Conservation (phyloP, 2,888 invertebrate species). For the Campoletis raptor region DNA sequence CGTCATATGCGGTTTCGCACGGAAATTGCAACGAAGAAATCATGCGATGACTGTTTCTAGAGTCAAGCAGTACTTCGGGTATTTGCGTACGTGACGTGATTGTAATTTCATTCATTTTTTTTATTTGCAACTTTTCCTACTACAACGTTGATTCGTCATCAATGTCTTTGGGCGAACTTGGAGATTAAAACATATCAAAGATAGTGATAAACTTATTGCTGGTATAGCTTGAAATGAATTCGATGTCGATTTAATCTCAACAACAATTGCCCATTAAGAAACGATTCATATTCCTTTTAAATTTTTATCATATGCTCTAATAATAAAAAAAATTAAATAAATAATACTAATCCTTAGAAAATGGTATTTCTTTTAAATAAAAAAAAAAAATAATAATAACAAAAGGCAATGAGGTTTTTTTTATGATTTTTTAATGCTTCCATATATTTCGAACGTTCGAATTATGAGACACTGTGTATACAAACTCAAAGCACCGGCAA, state of each 20-base stretch:
- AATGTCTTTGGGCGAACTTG: neutral
- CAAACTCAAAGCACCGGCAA: conserved; percentile 31
- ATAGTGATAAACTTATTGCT: neutral
- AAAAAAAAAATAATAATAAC: no score
- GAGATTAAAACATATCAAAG: neutral
- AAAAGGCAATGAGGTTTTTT: neutral
- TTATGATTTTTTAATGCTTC: neutral
- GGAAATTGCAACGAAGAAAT: conserved; percentile 56
- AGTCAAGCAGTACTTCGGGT: neutral
- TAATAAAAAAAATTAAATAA: neutral
- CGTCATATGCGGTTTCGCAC: conserved; percentile 30
- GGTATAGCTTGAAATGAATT: neutral
- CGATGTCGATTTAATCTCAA: neutral
- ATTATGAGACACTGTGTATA: conserved; percentile 28
- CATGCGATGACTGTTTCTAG: conserved; percentile 46
- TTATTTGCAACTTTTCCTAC: neutral
- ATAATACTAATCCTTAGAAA: neutral
- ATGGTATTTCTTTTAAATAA: neutral
- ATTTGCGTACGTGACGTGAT: conserved; percentile 40
- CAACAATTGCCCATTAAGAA: conserved; percentile 2
- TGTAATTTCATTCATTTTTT: conserved; percentile 49
- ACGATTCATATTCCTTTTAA: neutral
- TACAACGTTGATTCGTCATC: neutral
- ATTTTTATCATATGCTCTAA: neutral
- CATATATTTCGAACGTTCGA: neutral